Percentiles rank a stretch among this genome's conserved stretches.
phyloP scores from a whole-genome alignment of 2,888 invertebrate species.

The Xestoiulus laeticollis region DNA sequence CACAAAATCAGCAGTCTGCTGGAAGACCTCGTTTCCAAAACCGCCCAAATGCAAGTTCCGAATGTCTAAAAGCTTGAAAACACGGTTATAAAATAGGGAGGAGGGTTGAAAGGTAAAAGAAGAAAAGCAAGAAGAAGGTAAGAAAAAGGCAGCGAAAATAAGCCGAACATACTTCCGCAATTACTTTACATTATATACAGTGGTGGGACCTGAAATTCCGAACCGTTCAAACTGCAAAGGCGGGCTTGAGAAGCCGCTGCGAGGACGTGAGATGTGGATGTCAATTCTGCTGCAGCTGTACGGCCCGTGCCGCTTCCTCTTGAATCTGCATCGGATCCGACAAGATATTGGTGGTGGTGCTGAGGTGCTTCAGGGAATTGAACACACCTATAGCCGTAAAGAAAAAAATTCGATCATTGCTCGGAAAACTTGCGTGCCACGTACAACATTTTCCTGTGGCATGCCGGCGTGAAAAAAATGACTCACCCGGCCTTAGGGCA shows the following conservation, averaged over 20 bases:
- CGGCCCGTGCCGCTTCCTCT: slow-evolving; percentile 77
- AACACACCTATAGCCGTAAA: slow-evolving; percentile 76
- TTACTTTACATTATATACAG: slow-evolving; percentile 15
- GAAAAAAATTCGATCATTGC: no score
- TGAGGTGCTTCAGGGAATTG: slow-evolving; percentile 87
- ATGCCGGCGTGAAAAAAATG: not conserved
- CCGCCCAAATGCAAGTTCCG: not conserved
- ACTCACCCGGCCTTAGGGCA: slow-evolving; percentile 88
- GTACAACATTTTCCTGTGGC: not conserved
- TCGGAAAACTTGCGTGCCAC: no score
- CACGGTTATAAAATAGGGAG: not conserved
- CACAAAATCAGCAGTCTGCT: no score
- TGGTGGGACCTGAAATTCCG: not conserved
- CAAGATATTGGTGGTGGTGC: slow-evolving; percentile 91
- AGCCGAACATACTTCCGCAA: not conserved
- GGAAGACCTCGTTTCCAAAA: no score
- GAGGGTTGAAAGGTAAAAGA: not conserved
- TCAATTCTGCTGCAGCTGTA: not conserved
- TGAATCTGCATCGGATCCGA: slow-evolving; percentile 87
- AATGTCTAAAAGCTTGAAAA: not conserved
- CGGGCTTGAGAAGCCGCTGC: not conserved
- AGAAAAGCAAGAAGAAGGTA: not conserved
- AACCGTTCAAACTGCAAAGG: not conserved
- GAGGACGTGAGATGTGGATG: not conserved
- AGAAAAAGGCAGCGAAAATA: not conserved